Evolutionary conservation across 2,888 invertebrate genomes (phyloP).

Genomic region (Dolomedes plantarius): DNA sequence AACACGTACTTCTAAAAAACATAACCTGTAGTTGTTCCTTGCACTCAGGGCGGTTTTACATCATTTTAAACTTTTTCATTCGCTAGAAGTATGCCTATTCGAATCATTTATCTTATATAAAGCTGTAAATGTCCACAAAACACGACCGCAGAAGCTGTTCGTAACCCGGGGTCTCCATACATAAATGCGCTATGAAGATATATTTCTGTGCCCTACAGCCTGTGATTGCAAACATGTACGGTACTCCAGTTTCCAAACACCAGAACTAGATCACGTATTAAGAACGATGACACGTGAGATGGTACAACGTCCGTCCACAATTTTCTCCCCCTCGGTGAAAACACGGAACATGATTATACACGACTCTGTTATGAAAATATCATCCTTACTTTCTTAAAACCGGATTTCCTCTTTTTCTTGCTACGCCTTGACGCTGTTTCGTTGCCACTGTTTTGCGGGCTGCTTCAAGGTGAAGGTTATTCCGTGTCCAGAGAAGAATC

Average conservation of each 20-base stretch:
- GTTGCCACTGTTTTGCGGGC: not conserved
- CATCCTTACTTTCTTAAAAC: conserved; percentile 1
- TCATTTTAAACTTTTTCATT: too few relatives aligned
- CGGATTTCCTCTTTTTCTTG: not conserved
- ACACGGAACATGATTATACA: not conserved
- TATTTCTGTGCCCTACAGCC: not conserved
- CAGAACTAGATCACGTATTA: not conserved
- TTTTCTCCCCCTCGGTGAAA: not conserved
- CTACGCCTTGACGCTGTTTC: not conserved
- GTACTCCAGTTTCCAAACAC: not conserved
- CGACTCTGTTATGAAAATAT: too few relatives aligned
- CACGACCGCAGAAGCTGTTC: too few relatives aligned
- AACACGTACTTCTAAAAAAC: too few relatives aligned
- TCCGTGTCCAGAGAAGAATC: not conserved
- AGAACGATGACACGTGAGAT: not conserved
- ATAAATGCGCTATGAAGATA: too few relatives aligned
- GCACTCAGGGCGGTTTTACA: too few relatives aligned
- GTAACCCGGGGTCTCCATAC: too few relatives aligned
- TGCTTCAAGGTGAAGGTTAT: conserved; percentile 6
- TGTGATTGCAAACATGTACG: not conserved
- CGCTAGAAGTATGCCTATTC: too few relatives aligned
- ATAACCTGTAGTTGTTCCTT: too few relatives aligned
- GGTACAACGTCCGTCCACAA: not conserved
- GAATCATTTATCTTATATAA: too few relatives aligned
- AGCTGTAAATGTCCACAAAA: too few relatives aligned